Conservation (phyloP, 2,797 vertebrate species). For the Danio albolineatus region DNA sequence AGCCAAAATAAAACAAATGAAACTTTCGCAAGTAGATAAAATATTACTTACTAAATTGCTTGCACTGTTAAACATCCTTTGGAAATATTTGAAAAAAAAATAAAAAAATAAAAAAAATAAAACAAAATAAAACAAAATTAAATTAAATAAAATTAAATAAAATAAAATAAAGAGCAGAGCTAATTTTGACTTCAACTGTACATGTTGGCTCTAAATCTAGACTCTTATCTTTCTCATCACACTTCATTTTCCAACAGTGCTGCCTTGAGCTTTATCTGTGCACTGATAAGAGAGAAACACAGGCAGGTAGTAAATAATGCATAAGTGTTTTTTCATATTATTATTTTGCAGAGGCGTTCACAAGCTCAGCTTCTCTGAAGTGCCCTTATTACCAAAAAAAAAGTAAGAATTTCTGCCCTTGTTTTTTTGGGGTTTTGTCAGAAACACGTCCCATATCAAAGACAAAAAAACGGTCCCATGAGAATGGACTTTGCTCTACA, state of each 20-base stretch:
- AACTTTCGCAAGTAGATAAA: no score
- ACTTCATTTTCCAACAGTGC: slow-evolving; percentile 70
- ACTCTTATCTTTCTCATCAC: slow-evolving; percentile 35
- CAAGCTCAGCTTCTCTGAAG: slow-evolving; percentile 65
- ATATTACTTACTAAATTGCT: no score
- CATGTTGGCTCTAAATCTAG: neutral
- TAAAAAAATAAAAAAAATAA: no score
- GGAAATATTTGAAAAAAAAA: no score
- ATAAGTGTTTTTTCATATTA: slow-evolving; percentile 66
- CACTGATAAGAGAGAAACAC: slow-evolving; percentile 58
- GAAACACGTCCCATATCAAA: neutral
- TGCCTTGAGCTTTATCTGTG: slow-evolving; percentile 68
- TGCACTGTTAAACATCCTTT: no score
- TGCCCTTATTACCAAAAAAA: slow-evolving; percentile 71
- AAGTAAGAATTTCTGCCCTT: slow-evolving; percentile 51
- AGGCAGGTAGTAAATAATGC: slow-evolving; percentile 81
- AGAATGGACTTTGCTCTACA: neutral
- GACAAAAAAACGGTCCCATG: neutral
- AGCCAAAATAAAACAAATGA: no score
- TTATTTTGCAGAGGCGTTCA: slow-evolving; percentile 53
- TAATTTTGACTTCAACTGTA: no score
- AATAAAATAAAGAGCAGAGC: no score
- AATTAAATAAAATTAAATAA: no score
- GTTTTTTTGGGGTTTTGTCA: slow-evolving; percentile 29
- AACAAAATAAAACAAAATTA: no score